Percentiles rank a stretch among this genome's conserved stretches.
Conservation (phyloP, 2,797 vertebrate genomes). For the Linurgus olivaceus region DNA sequence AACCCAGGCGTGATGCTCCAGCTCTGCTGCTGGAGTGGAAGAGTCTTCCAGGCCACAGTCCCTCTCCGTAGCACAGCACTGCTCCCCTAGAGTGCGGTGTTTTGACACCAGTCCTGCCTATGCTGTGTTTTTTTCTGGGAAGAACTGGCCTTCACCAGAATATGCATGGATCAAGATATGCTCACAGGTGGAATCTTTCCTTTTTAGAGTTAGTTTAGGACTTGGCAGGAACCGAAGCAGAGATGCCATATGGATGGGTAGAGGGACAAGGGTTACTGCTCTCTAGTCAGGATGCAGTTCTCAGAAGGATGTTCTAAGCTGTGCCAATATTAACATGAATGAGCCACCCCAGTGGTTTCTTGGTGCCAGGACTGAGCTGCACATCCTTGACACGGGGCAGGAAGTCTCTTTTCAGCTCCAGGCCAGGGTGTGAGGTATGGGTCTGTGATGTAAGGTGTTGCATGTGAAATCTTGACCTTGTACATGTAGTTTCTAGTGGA, state of each 20-base stretch:
- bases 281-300: constrained; percentile 27
- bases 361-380: constrained; percentile 57
- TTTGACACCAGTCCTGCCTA: background rate
- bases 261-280: background rate
- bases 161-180: background rate
- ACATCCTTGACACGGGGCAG: constrained; percentile 43
- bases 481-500: constrained; percentile 84
- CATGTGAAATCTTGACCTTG: constrained; percentile 83
- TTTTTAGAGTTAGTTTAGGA: constrained; percentile 32
- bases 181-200: constrained; percentile 3
- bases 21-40: constrained; percentile 12
- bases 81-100: background rate
- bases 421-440: constrained; percentile 75
- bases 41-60: constrained; percentile 38
- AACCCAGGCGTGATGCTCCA: constrained; percentile 19
- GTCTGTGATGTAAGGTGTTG: constrained; percentile 82
- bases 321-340: constrained; percentile 66
- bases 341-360: constrained; percentile 51
- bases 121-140: background rate
- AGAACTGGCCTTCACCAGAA: constrained; percentile 1
- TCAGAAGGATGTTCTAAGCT: constrained; percentile 4
- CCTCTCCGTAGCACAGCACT: background rate
- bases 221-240: background rate
- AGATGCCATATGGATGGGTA: background rate
- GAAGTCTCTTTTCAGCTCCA: constrained; percentile 61